Evolutionary conservation across 2,113 vertebrate species (phyloP), one percentile per base, ranked within the genome.

Genomic region (Rhinoderma darwinii): DNA sequence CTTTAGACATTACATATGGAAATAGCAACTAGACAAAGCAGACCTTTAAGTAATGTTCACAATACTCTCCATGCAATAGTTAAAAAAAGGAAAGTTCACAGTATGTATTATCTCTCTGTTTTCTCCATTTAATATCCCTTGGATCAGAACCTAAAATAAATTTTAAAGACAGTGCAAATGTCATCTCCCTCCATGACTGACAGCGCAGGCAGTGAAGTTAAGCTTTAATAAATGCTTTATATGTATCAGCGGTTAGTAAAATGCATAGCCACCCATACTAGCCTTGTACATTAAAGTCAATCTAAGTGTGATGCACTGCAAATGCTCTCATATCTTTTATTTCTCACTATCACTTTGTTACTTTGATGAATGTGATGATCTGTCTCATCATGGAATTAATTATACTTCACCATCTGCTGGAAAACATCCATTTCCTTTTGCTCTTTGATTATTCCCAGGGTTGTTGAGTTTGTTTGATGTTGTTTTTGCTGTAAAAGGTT

Each of bases 341-440:
- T 43, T 39, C 72, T 25, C 78, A 72, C 61, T 86, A 87, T 82
- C 78, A 87, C 78, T 82, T 81, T 86, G 63, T 86, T 80, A 80
- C 85, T 87, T 87, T 86, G 84, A 80, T 80, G 63, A 82, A 43
- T 86, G 66, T 72, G 76, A 86, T 86, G 84, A 86, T 72, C 61
- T 80, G 47, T 87, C 66, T 82, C 51, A 82, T 86, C 37, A 59
- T 32, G 66, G 85, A 82, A 74, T 87, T 81, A 87, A 82, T 87
- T 72, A 70, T 68, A 82, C 66, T 82, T 87, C 85, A 81, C 85
- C 85, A 87, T 87, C 85, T 87, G 85, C 78, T 87, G 85, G 77
- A 51, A 87, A 87, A 44, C 50, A 51, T 86, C 78, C 77, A 87
- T 80, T 73, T 74, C 79, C 78, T 74, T 82, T 87, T 73, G 77